Evolutionary conservation across 1,140 invertebrate species (phyloP).

Genomic region (Zaprionus lachaisei): DNA sequence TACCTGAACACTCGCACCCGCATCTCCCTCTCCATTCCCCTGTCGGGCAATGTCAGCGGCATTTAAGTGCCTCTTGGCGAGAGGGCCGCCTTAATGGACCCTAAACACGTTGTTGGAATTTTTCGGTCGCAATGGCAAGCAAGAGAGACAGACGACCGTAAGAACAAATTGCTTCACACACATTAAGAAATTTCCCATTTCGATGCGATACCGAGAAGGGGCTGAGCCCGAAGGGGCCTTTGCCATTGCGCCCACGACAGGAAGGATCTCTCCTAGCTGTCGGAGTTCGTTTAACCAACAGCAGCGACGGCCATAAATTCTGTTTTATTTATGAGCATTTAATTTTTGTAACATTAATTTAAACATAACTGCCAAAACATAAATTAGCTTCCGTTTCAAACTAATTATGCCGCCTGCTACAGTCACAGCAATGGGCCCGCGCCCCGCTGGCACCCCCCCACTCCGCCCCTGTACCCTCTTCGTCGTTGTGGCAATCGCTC

Average conservation of each 20-base stretch:
- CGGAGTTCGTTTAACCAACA: conserved; percentile 27
- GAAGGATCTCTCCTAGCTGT: conserved; percentile 20
- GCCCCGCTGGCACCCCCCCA: neutral
- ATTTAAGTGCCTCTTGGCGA: conserved; percentile 62
- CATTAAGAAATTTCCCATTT: conserved; percentile 68
- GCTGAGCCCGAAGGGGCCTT: neutral
- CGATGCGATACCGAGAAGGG: neutral
- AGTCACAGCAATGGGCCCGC: conserved; percentile 24
- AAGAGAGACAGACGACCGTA: neutral
- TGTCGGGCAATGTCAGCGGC: conserved; percentile 44
- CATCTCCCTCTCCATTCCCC: neutral
- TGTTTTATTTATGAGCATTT: conserved; percentile 83
- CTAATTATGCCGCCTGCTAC: conserved; percentile 75
- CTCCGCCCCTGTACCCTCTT: conserved; percentile 12
- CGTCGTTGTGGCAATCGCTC: conserved; percentile 68
- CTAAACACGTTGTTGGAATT: conserved; percentile 76
- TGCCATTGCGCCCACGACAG: conserved; percentile 16
- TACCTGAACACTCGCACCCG: conserved; percentile 37
- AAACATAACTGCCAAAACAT: conserved; percentile 84
- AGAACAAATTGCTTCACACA: conserved; percentile 74
- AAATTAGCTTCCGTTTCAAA: conserved; percentile 84
- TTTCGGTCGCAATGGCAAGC: conserved; percentile 18
- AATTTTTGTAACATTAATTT: conserved; percentile 84
- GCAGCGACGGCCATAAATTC: conserved; percentile 65
- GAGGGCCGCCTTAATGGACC: conserved; percentile 70